A percentile compares a stretch with the other conserved stretches of the same genome.
Evolutionary conservation across 2,113 vertebrate genomes (phyloP).

Genomic region (Actinemys pallida): DNA sequence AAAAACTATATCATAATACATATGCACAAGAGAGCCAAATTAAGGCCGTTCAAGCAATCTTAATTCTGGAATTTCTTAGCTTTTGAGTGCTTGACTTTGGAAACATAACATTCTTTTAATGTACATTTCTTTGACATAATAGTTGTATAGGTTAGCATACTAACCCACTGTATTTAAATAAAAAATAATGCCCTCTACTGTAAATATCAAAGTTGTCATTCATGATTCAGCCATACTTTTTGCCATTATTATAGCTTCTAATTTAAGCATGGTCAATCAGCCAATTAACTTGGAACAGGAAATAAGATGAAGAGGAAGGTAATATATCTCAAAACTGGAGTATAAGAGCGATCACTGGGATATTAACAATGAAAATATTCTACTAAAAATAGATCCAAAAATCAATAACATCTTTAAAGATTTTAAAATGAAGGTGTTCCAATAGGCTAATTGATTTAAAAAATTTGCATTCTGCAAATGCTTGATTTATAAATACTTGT

Average conservation of each 20-base stretch:
- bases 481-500: neutral
- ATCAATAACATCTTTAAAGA: neutral
- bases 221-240: neutral
- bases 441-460: neutral
- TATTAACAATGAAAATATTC: neutral
- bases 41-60: neutral
- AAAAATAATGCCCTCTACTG: neutral
- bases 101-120: neutral
- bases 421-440: neutral
- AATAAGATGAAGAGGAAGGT: neutral
- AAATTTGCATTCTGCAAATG: neutral
- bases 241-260: neutral
- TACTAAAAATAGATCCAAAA: neutral
- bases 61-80: neutral
- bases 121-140: neutral
- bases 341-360: neutral
- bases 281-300: neutral
- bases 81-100: neutral
- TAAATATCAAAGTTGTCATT: neutral
- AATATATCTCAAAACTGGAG: neutral
- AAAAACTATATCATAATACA: neutral
- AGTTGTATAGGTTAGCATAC: neutral
- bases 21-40: neutral
- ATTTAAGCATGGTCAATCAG: neutral
- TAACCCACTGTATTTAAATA: accelerated